Evolutionary conservation across 1,140 invertebrate species (phyloP), one percentile per base, ranked within the genome.

Genomic region (Drosophila littoralis): DNA sequence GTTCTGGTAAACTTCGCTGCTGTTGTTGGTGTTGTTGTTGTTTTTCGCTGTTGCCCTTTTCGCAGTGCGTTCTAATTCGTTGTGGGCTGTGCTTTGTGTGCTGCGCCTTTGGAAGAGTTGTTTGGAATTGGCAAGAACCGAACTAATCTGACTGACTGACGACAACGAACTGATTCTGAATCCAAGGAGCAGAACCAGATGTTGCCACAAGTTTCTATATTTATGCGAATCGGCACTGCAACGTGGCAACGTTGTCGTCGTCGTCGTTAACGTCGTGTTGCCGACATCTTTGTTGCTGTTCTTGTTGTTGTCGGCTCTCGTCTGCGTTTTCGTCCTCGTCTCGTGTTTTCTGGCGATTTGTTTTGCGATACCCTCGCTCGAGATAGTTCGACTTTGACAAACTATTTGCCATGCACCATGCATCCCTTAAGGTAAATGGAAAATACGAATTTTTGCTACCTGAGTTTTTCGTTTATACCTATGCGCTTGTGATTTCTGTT

Each of bases 101-200:
- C 50, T 68, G 48, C 71, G 80, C 75, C 22, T 67, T 86, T 68
- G 82, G 64, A 70, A 76, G 64, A 76, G 64, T 61, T 54, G 52
- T 79, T 61, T 75, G 46, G 48, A 68, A 58, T 77, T 80, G 55
- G 66, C 79, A 75, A 61, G 64, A 58, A 66, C 76, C 82, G 82
- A 88, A 86, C 82, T 88, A 77, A 86, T 70, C 83, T 88, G 75
- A 73, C 75, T 88, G 83, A 79, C 83, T 88, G 83, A 86, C 82
- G 82, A 88, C 79, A 82, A 86, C 83, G 82, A 86, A 88, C 79
- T 86, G 83, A 88, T 83, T 82, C 72, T 71, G 52, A 58, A 46
- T 54, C 58, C 61, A 79, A 88, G 82, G 75, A 88, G 79, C 81
- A 73, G 67, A 65, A 75, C 81, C 82, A 86, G 81, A 86, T 86